Conservation (phyloP, 2,888 invertebrate species). For the Ametastegia equiseti region DNA sequence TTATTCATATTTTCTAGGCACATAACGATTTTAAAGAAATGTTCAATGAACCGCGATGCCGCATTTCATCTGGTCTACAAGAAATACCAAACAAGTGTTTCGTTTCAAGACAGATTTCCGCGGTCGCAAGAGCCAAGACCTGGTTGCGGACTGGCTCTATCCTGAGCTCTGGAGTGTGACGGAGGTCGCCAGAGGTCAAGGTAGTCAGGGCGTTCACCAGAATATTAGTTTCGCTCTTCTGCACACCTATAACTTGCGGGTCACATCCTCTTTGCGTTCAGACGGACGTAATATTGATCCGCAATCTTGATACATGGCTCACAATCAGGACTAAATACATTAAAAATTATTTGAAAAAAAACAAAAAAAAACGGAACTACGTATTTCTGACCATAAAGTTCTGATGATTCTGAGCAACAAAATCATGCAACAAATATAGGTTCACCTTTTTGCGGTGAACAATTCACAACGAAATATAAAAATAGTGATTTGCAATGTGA, state of each 20-base stretch:
- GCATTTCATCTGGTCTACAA: not conserved
- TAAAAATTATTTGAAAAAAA: too few relatives aligned
- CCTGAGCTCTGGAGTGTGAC: constrained; percentile 43
- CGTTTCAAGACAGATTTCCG: not conserved
- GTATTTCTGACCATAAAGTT: not conserved
- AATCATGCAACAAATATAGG: not conserved
- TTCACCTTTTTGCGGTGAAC: not conserved
- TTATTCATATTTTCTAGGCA: not conserved
- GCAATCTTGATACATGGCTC: constrained; percentile 7
- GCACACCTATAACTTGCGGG: constrained; percentile 20
- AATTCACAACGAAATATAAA: not conserved
- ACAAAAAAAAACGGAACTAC: not conserved
- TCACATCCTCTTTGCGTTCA: constrained; percentile 39
- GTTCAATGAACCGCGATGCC: not conserved
- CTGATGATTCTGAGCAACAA: not conserved
- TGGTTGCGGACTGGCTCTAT: constrained; percentile 9
- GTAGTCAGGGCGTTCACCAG: constrained; percentile 46
- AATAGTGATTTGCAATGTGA: not conserved
- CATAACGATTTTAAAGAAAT: not conserved
- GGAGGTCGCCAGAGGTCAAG: constrained; percentile 43
- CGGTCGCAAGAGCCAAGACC: not conserved
- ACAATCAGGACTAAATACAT: too few relatives aligned
- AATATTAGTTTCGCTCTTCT: constrained; percentile 45
- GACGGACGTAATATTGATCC: too few relatives aligned
- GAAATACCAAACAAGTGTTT: constrained; percentile 1